A percentile compares a stretch with the other conserved stretches of the same genome.
Conservation (phyloP, 2,113 vertebrate genomes). For the Scophthalmus maximus region DNA sequence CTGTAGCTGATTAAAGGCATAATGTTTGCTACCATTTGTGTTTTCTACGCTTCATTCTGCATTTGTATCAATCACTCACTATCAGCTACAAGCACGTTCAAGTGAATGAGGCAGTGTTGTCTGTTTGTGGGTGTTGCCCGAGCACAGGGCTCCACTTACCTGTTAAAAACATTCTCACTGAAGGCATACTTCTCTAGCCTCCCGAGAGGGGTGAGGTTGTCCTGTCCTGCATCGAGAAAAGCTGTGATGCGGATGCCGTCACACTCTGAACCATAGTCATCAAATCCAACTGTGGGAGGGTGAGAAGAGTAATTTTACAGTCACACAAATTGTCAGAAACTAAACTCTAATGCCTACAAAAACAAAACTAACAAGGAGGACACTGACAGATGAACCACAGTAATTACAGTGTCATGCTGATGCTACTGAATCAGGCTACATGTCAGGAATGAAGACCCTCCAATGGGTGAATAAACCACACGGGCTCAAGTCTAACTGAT, state of each 20-base stretch:
- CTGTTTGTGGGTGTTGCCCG: not conserved
- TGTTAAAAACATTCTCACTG: constrained; percentile 91
- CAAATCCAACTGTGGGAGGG: constrained; percentile 86
- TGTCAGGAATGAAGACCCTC: not conserved
- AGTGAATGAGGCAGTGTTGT: no score
- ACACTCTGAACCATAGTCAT: constrained; percentile 90
- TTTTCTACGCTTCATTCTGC: no score
- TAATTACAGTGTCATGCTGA: not conserved
- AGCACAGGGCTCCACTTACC: constrained; percentile 74
- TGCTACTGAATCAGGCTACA: not conserved
- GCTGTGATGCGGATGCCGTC: constrained; percentile 89
- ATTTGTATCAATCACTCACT: no score
- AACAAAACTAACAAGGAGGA: constrained; percentile 2
- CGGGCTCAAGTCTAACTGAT: not conserved
- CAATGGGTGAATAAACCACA: constrained; percentile 1
- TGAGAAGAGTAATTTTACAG: not conserved
- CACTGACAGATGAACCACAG: not conserved
- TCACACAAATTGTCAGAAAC: not conserved
- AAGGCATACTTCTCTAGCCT: constrained; percentile 91
- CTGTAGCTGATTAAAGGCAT: no score
- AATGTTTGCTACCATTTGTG: no score
- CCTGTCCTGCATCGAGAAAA: constrained; percentile 90
- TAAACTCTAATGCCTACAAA: not conserved
- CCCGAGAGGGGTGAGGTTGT: constrained; percentile 87
- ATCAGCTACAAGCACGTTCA: no score